A percentile compares a stretch with the other conserved stretches of the same genome.
Evolutionary conservation across 2,113 vertebrate genomes (phyloP).

Genomic region (Lates calcarifer): DNA sequence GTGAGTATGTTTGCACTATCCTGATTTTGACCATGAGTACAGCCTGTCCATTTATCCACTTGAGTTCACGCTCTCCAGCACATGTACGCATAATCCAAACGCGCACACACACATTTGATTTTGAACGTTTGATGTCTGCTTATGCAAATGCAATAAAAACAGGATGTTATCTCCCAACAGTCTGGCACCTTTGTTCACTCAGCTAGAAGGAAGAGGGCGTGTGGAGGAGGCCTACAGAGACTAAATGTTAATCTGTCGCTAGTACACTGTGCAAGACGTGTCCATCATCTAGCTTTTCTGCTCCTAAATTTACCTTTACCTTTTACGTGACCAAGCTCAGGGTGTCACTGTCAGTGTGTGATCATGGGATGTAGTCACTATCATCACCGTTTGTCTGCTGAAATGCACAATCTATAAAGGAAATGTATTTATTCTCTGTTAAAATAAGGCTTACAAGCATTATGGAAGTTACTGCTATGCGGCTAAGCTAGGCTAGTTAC

Average conservation of each 20-base stretch:
- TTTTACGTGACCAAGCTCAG: neutral
- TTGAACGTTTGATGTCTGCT: constrained; percentile 55
- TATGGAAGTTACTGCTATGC: neutral
- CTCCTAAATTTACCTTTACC: neutral
- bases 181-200: constrained; percentile 60
- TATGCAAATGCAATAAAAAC: constrained; percentile 72
- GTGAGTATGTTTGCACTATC: constrained; percentile 3
- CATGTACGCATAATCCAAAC: neutral
- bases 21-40: constrained; percentile 4
- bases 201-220: neutral
- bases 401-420: neutral
- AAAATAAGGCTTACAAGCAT: neutral
- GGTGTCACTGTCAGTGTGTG: neutral
- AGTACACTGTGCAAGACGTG: neutral
- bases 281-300: constrained; percentile 6
- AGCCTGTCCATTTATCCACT: neutral
- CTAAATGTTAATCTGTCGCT: constrained; percentile 38
- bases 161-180: constrained; percentile 59
- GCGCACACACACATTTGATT: neutral
- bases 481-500: neutral
- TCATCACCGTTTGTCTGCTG: neutral
- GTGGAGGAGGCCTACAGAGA: neutral
- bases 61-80: neutral
- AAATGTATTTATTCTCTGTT: too few species aligned
- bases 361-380: neutral